Base-by-base conservation (phyloP, 2,113 vertebrate genomes). In the Lagopus leucura region DNA sequence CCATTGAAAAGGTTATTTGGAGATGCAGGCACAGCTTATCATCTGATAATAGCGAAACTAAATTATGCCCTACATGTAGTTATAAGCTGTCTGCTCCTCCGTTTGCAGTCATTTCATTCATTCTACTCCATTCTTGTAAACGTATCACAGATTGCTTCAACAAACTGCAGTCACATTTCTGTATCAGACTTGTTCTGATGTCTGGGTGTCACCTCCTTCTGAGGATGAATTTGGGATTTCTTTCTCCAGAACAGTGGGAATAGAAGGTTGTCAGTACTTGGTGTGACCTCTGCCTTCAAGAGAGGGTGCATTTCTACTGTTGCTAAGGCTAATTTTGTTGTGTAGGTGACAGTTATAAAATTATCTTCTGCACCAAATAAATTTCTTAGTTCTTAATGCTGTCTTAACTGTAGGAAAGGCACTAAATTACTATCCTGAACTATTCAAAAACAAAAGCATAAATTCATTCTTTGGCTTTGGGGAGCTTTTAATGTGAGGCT, bases 81-180 rank as follows among this genome's bases (percentile, higher is more conserved):
- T 75, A 58, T 88, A 30, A 92, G 13, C 64, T 78, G 40, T 47
- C 50, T 88, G n/a, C 36, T 72, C 24, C 24, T 94, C 36, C 13
- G 27, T 76, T 50, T 66, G 34, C 27, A 47, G 57, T 58, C 32
- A 38, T 82, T 74, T 82, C 34, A 38, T 91, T 93, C 48, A n/a
- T 76, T 67, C 14, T 61, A 13, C 61, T 90, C 40, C 36, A 4
- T 71, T 96, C 90, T 91, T 91, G 86, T 84, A 91, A 87, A 48
- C n/a, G 2, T 21, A 84, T 80, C 79, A 89, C 73, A 63, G 25
- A 74, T 94, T 91, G 10, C 38, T 45, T 81, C 22, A 63, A 45
- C 30, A 74, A 52, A 77, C 58, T 21, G 47, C 67, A 64, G 76
- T 82, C n/a, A 67, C 30, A 54, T 88, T 40, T 82, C 73, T 66